Evolutionary conservation across 2,888 invertebrate species (phyloP).

Genomic region (Drosophila subsilvestris): DNA sequence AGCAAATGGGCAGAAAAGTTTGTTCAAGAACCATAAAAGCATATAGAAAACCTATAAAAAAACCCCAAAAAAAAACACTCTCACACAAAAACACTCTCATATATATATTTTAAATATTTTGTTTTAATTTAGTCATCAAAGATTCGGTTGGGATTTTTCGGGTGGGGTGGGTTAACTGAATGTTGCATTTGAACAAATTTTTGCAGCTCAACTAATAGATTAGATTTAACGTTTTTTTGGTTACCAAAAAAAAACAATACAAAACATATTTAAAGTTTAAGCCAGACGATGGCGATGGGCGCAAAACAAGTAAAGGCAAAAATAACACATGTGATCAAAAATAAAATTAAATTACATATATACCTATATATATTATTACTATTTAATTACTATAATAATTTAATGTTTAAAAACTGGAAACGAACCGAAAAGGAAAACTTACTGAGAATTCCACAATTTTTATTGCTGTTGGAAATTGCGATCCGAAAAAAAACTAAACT

Average conservation of each 20-base stretch:
- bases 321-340: conserved; percentile 77
- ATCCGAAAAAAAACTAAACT: conserved; percentile 14
- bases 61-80: conserved; percentile 9
- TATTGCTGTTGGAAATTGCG: conserved; percentile 34
- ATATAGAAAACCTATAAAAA: conserved; percentile 23
- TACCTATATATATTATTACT: conserved; percentile 41
- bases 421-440: conserved; percentile 17
- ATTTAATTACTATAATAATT: conserved; percentile 55
- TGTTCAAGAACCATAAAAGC: conserved; percentile 33
- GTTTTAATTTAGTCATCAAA: conserved; percentile 27
- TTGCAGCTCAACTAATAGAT: conserved; percentile 19
- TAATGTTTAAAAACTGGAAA: conserved; percentile 47
- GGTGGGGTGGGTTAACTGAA: background rate
- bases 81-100: conserved; percentile 19
- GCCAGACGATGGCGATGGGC: conserved; percentile 12
- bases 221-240: conserved; percentile 23
- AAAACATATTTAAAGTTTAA: conserved; percentile 41
- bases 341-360: conserved; percentile 67
- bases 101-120: conserved; percentile 28
- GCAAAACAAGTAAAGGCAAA: conserved; percentile 32
- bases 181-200: background rate
- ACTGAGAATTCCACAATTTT: conserved; percentile 50
- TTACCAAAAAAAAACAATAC: conserved; percentile 14
- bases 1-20: conserved; percentile 12
- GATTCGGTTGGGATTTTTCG: conserved; percentile 4